Evolutionary conservation across 2,797 vertebrate species (phyloP), one percentile per base, ranked within the genome.

Genomic region (Amblyraja radiata): DNA sequence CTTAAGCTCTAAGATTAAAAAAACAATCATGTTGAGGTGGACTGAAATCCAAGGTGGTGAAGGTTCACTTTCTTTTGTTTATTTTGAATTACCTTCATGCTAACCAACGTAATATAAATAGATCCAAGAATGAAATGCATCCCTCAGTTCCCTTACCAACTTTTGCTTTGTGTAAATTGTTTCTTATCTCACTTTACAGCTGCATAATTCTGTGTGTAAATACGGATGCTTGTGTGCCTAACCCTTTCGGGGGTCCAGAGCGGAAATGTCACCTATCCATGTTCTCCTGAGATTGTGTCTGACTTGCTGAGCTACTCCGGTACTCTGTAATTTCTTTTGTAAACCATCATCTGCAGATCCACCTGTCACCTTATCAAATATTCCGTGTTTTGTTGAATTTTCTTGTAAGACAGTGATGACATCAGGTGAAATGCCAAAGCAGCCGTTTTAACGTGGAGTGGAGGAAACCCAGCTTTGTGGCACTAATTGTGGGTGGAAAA

Each of bases 121-220:
- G 68, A 32, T 4, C 68, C 68, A 21, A 65, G 61, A 88, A 28
- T 39, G n/a, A 21, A 14, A 36, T 32, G 36, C 25, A 58, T 90
- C 23, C 46, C 80, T 71, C 86, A 61, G 21, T 76, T 92, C 39
- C 0, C 0, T 39, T 76, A 23, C 68, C n/a, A 92, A 92, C 46
- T 71, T 58, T 23, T 36, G 32, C 61, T 63, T 68, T 54, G 39
- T 92, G 54, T 92, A 46, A 54, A 54, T 68, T 58, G 90, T 13
- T 28, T 1, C 90, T 91, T 91, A 91, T 73, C 83, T 63, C 83
- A 86, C n/a, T 86, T 63, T 86, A 65, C 83, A 65, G 83, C 61
- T n/a, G 61, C 63, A 73, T 23, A 91, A 73, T 54, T 73, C 9
- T 91, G 65, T 71, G 71, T 91, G 90, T 36, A 46, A 91, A 74